Percentiles rank a stretch among this genome's conserved stretches.
phyloP scores from a whole-genome alignment of 2,797 vertebrate genomes.

The Anas georgica region DNA sequence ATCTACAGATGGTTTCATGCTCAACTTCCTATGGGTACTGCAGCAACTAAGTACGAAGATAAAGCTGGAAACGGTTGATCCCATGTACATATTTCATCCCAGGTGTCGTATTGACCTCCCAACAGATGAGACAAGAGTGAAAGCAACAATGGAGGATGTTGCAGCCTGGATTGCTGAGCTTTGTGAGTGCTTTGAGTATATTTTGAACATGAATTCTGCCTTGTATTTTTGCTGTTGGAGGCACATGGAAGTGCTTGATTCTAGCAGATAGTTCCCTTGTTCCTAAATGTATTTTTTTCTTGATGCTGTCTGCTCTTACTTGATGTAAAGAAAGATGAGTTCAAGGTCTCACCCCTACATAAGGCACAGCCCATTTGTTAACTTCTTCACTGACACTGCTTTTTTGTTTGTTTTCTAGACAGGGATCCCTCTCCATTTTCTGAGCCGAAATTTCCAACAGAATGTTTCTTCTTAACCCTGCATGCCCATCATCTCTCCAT shows the following conservation, averaged over 20 bases:
- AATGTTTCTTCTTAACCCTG: slow-evolving; percentile 98
- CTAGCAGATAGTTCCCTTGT: not conserved
- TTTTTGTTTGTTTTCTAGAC: slow-evolving; percentile 73
- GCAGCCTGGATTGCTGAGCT: slow-evolving; percentile 89
- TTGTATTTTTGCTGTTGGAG: not conserved
- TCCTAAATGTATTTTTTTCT: not conserved
- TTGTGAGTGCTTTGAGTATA: slow-evolving; percentile 80
- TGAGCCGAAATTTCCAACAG: slow-evolving; percentile 93
- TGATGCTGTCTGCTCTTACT: not conserved
- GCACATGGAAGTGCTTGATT: not conserved
- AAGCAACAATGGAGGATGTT: slow-evolving; percentile 95
- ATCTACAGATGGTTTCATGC: slow-evolving; percentile 98
- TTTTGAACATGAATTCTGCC: not conserved
- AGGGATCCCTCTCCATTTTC: slow-evolving; percentile 83
- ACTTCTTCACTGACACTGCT: not conserved
- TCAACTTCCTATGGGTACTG: slow-evolving; percentile 97
- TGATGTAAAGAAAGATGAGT: not conserved
- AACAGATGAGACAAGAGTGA: slow-evolving; percentile 92
- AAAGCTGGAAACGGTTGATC: slow-evolving; percentile 96
- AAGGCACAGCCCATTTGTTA: not conserved
- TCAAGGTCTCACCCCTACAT: not conserved
- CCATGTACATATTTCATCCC: slow-evolving; percentile 95
- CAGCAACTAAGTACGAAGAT: slow-evolving; percentile 98
- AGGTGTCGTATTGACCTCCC: slow-evolving; percentile 91
- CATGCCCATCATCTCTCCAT: slow-evolving; percentile 97